Percentiles rank a stretch among this genome's conserved stretches.
Evolutionary conservation across 2,113 vertebrate species (phyloP).

Genomic region (Bos javanicus): DNA sequence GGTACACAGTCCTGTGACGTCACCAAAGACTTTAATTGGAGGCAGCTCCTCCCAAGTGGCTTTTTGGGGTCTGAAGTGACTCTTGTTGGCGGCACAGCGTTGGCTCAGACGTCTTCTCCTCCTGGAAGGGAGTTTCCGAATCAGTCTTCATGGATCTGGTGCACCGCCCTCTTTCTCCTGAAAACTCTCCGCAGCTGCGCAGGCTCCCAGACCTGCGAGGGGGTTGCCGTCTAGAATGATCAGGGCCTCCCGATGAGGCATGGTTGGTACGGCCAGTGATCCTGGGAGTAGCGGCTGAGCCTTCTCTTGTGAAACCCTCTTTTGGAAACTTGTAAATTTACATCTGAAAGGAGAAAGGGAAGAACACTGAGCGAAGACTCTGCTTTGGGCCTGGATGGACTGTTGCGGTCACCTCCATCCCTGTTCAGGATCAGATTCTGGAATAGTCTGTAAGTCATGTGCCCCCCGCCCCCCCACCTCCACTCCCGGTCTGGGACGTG

Average conservation of each 20-base stretch:
- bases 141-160: constrained; percentile 69
- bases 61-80: background rate
- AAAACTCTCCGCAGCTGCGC: background rate
- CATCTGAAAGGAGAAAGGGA: constrained; percentile 26
- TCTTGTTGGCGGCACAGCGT: constrained; percentile 33
- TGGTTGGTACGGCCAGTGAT: background rate
- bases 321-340: background rate
- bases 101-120: constrained; percentile 63
- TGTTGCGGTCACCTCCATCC: background rate
- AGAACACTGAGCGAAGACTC: background rate
- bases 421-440: background rate
- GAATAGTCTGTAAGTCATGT: background rate
- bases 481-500: background rate
- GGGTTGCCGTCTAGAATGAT: background rate
- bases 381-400: background rate
- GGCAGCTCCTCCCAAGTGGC: background rate
- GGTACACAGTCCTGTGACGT: background rate
- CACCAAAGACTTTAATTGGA: constrained; percentile 46
- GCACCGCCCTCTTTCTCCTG: background rate
- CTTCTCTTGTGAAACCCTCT: constrained; percentile 23
- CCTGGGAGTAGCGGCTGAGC: background rate
- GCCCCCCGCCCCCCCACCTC: no score
- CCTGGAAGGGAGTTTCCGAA: constrained; percentile 63
- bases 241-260: constrained; percentile 37
- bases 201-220: background rate